Conservation (phyloP, 2,888 invertebrate species). For the Anthrax anthrax region DNA sequence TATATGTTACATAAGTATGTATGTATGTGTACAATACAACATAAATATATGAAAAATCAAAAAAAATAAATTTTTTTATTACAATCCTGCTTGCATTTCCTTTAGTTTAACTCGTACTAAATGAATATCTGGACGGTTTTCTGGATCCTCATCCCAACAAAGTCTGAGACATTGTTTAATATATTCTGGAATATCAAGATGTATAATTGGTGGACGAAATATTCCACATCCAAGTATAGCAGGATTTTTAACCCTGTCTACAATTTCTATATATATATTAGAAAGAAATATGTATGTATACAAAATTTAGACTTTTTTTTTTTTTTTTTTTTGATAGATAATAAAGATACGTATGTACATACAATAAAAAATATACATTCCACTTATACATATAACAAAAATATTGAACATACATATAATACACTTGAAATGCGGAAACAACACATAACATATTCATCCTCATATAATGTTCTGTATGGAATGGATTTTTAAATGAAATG, state of each 20-base stretch:
- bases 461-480: too few species aligned
- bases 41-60: too few species aligned
- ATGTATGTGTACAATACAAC: too few species aligned
- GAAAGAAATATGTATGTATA: not conserved
- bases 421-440: too few species aligned
- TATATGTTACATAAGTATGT: too few species aligned
- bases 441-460: too few species aligned
- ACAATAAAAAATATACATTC: too few species aligned
- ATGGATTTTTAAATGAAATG: too few species aligned
- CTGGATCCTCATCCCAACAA: constrained; percentile 74
- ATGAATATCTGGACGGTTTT: constrained; percentile 55
- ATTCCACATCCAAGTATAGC: constrained; percentile 27
- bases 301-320: not conserved
- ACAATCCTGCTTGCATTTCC: constrained; percentile 63
- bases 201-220: constrained; percentile 52
- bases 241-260: constrained; percentile 42
- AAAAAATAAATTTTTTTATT: constrained; percentile 13
- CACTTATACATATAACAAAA: too few species aligned
- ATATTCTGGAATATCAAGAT: constrained; percentile 56
- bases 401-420: too few species aligned
- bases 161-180: constrained; percentile 56
- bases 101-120: constrained; percentile 61
- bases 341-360: not conserved
- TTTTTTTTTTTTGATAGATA: not conserved
- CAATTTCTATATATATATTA: constrained; percentile 37